Conservation (phyloP, 2,888 invertebrate species). For the Cantharis lateralis region DNA sequence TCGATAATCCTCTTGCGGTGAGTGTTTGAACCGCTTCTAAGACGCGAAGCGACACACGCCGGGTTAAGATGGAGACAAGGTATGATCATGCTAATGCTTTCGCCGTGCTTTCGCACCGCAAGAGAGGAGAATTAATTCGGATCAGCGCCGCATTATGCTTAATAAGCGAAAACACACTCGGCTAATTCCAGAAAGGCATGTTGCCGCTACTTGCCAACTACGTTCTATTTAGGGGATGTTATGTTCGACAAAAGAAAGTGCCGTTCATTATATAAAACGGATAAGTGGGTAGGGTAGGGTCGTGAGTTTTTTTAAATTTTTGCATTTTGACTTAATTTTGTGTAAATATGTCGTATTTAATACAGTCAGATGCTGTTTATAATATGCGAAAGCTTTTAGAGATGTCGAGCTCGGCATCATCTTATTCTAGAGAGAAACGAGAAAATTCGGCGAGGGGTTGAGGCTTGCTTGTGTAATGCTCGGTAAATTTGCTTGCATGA, state of each 20-base stretch:
- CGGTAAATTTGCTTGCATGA: slow-evolving; percentile 43
- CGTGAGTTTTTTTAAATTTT: background rate
- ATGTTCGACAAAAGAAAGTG: background rate
- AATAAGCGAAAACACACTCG: slow-evolving; percentile 56
- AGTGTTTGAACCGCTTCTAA: slow-evolving; percentile 53
- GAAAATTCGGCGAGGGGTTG: slow-evolving; percentile 16
- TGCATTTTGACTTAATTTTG: background rate
- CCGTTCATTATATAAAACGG: background rate
- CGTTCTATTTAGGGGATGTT: slow-evolving; percentile 11
- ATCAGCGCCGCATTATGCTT: slow-evolving; percentile 54
- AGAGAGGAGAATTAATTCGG: slow-evolving; percentile 54
- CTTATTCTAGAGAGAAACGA: slow-evolving; percentile 2
- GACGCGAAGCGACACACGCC: slow-evolving; percentile 50
- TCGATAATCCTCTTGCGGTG: slow-evolving; percentile 56
- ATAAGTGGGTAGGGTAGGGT: background rate
- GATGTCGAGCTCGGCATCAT: background rate
- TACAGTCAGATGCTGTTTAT: background rate
- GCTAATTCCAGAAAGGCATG: slow-evolving; percentile 42
- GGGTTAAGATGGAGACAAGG: slow-evolving; percentile 55
- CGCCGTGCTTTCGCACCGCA: slow-evolving; percentile 54
- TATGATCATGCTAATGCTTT: slow-evolving; percentile 57
- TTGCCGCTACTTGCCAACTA: slow-evolving; percentile 25
- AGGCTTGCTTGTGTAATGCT: slow-evolving; percentile 23
- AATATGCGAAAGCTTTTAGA: background rate
- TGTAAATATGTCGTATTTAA: background rate